phyloP scores from a whole-genome alignment of 2,113 vertebrate species.

The Gymnogyps californianus region DNA sequence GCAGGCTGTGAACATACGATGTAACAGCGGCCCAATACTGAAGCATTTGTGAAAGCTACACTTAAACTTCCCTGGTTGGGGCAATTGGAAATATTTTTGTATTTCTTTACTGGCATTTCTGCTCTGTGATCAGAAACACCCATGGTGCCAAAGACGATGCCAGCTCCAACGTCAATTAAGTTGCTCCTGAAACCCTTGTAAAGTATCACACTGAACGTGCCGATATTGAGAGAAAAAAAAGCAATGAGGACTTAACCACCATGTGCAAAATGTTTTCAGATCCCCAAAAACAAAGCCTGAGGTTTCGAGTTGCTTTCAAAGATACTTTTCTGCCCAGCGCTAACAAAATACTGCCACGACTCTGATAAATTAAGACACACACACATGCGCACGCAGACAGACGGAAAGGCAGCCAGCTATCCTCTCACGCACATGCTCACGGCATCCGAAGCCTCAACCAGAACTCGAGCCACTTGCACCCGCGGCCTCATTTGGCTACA shows the following conservation, averaged over 20 bases:
- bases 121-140: not conserved
- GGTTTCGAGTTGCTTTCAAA: conserved; percentile 36
- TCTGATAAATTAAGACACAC: conserved; percentile 19
- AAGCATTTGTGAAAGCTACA: conserved; percentile 8
- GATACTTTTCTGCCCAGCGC: conserved; percentile 24
- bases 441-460: not conserved
- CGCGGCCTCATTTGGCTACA: not conserved
- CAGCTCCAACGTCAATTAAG: not conserved
- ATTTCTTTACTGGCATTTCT: not conserved
- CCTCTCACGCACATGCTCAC: not conserved
- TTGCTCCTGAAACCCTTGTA: conserved; percentile 42
- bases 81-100: not conserved
- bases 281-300: conserved; percentile 50
- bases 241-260: conserved; percentile 22
- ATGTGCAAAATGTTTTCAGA: conserved; percentile 17
- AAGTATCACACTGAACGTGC: not conserved
- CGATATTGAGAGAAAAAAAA: not conserved
- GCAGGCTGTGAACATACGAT: not conserved
- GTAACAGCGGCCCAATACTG: not conserved
- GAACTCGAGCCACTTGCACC: not conserved
- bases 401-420: not conserved
- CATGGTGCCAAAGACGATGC: not conserved
- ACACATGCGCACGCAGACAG: not conserved
- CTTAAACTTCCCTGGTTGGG: not conserved
- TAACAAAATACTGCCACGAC: conserved; percentile 33